phyloP scores from a whole-genome alignment of 2,888 invertebrate species.

The Chorisops tibialis region DNA sequence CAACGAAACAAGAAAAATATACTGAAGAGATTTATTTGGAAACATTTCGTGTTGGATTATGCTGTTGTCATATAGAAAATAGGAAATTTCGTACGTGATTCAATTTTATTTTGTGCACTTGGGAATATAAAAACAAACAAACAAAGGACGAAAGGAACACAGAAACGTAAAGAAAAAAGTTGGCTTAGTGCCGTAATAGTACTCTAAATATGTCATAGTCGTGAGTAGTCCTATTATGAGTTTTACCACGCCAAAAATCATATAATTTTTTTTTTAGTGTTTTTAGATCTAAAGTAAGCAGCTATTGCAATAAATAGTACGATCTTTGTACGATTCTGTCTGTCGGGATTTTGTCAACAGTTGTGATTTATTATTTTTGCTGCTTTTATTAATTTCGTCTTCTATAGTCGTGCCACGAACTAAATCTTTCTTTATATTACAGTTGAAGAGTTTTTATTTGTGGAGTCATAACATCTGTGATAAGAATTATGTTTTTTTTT shows the following conservation, averaged over 20 bases:
- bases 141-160: constrained; percentile 4
- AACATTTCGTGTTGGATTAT: constrained; percentile 31
- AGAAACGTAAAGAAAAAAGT: constrained; percentile 4
- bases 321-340: too few relatives aligned
- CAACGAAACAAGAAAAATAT: constrained; percentile 23
- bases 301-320: too few relatives aligned
- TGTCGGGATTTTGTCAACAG: too few relatives aligned
- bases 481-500: too few relatives aligned
- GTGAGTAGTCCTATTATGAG: constrained; percentile 18
- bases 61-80: constrained; percentile 30
- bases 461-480: too few relatives aligned
- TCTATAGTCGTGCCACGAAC: too few relatives aligned
- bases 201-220: constrained; percentile 23
- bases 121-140: constrained; percentile 26
- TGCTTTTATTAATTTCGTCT: too few relatives aligned
- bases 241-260: constrained; percentile 8
- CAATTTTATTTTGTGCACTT: constrained; percentile 29
- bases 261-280: background rate
- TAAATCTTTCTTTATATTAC: too few relatives aligned
- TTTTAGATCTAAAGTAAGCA: background rate
- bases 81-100: constrained; percentile 32
- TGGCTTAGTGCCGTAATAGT: constrained; percentile 26
- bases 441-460: too few relatives aligned
- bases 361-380: too few relatives aligned
- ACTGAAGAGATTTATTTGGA: constrained; percentile 28